A percentile compares a stretch with the other conserved stretches of the same genome.
Conservation (phyloP, 2,888 invertebrate genomes). For the Caenorhabditis doughertyi region DNA sequence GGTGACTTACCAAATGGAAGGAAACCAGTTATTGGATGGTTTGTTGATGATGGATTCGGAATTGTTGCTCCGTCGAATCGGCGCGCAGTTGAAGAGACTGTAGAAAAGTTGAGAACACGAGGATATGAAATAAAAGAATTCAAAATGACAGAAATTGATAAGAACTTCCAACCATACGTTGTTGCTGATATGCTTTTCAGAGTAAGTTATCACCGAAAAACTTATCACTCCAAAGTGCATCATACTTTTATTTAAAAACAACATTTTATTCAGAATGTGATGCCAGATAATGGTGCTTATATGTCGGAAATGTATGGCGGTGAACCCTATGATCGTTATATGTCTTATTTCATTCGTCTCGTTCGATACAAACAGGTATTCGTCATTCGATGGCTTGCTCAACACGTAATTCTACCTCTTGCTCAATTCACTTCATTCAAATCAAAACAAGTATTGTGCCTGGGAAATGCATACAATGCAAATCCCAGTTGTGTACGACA, state of each 20-base stretch:
- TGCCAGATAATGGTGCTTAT: slow-evolving; percentile 79
- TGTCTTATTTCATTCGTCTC: slow-evolving; percentile 75
- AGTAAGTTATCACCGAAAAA: slow-evolving; percentile 17
- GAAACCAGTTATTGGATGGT: slow-evolving; percentile 82
- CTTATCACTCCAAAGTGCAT: neutral
- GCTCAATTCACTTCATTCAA: slow-evolving; percentile 31
- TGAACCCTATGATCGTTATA: slow-evolving; percentile 76
- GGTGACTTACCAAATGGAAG: neutral
- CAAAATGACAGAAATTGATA: slow-evolving; percentile 62
- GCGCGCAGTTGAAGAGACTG: slow-evolving; percentile 76
- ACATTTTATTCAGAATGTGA: slow-evolving; percentile 71
- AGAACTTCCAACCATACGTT: slow-evolving; percentile 13
- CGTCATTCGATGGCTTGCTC: slow-evolving; percentile 65
- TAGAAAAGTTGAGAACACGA: slow-evolving; percentile 69
- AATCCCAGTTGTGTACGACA: slow-evolving; percentile 71
- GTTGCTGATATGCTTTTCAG: slow-evolving; percentile 72
- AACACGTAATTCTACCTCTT: slow-evolving; percentile 64
- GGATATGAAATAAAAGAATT: slow-evolving; percentile 78
- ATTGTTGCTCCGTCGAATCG: slow-evolving; percentile 82
- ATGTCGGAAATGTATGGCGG: slow-evolving; percentile 69
- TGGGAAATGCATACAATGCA: slow-evolving; percentile 67
- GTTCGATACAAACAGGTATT: slow-evolving; percentile 53
- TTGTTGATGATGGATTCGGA: slow-evolving; percentile 82
- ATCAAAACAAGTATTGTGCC: slow-evolving; percentile 30
- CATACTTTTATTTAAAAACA: neutral